These are phyloP conservation scores for Drosophila punjabiensis DNA, from an alignment of 1,140 invertebrate genomes.

Conservation along the genomic window DNA sequence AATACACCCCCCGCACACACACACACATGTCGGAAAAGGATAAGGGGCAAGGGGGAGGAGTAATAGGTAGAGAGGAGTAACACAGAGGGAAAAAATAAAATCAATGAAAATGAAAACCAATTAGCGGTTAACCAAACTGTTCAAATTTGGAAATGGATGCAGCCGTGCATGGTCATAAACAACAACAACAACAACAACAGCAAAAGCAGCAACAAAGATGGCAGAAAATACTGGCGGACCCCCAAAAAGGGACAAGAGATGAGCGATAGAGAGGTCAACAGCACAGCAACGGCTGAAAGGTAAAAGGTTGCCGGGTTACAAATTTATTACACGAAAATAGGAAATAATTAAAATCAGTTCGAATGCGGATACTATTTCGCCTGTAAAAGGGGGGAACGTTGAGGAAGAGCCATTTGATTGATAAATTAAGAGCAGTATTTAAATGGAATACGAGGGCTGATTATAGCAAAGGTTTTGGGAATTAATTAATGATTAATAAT, in stretches of 20 bases:
- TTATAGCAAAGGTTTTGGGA: neutral
- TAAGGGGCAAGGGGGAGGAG: neutral
- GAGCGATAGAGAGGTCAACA: constrained; percentile 50
- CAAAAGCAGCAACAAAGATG: constrained; percentile 43
- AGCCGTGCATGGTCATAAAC: constrained; percentile 74
- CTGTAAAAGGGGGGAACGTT: neutral
- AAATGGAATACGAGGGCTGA: neutral
- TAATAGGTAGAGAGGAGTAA: constrained; percentile 8
- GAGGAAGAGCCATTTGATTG: constrained; percentile 26
- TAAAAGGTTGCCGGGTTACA: constrained; percentile 58
- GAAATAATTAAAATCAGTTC: constrained; percentile 60
- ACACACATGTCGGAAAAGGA: neutral
- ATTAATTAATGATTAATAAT: neutral
- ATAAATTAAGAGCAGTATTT: constrained; percentile 19
- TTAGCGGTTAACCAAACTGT: constrained; percentile 83
- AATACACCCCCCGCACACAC: constrained; percentile 8
- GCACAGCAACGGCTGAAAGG: constrained; percentile 46
- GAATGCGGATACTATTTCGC: constrained; percentile 6
- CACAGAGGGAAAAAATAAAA: constrained; percentile 51
- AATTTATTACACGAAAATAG: constrained; percentile 57
- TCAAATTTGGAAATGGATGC: constrained; percentile 84
- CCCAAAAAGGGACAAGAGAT: constrained; percentile 14
- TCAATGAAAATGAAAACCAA: constrained; percentile 83
- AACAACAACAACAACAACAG: constrained; percentile 70
- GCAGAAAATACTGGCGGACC: constrained; percentile 7